Evolutionary conservation across 1,140 invertebrate species (phyloP), one percentile per base, ranked within the genome.

Genomic region (Lordiphosa mommai): DNA sequence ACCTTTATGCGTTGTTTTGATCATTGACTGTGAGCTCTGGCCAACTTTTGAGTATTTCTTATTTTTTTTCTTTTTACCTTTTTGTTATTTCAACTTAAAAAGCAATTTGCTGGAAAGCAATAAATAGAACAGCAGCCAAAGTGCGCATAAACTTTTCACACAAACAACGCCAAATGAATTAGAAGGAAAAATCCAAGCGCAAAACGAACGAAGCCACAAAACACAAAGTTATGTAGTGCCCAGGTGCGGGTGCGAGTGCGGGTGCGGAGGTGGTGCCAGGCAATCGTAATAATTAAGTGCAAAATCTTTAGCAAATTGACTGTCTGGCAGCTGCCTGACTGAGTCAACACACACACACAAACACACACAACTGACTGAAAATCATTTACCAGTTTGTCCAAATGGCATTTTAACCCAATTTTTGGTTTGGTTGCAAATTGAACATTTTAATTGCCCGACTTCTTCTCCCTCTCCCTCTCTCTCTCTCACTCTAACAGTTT

Each of bases 321-420:
- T 53, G 51, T 33, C 37, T 43, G 20, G 48, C 38, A 51, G 48
- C 48, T 38, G 48, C 36, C 27, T 43, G 51, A 29, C 47, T 57
- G 46, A 36, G 20, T 48, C 43, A 48, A 51, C 36, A 43, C 14
- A 43, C 40, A 17, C 23, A 27, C 17, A 41, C 40, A 17, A 5
- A 27, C 17, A 41, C 9, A 41, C 17, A 41, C 8, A 13, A 10
- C 3, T 40, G 9, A 13, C n/a, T n/a, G 17, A 20, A 38, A 50
- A 38, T 50, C 34, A 50, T 50, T 51, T 51, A 30, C 17, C 44
- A 47, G 14, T 33, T 46, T 13, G 33, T 13, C 50, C 41, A 44
- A 32, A 36, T 53, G 57, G 57, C 57, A 55, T 55, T 60, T 56
- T 60, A 60, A 60, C 58, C 58, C 52, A 61, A 61, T 56, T 61